These are phyloP conservation scores for Pseudochirops cupreus DNA, from an alignment of 2,797 vertebrate genomes.

Conservation along the genomic window DNA sequence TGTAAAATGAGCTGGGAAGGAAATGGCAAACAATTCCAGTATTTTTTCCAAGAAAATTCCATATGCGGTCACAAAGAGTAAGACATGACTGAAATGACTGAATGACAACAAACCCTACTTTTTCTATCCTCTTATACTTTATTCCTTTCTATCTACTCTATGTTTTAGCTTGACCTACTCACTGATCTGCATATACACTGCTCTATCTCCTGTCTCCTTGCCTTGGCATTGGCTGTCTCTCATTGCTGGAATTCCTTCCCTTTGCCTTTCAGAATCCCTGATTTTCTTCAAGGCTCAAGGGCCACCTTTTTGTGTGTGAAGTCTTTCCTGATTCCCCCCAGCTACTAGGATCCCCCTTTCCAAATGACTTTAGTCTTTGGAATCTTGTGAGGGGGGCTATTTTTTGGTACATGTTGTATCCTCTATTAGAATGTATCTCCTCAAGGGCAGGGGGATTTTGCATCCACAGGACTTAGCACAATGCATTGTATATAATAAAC, in stretches of 20 bases:
- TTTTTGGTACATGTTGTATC: not conserved
- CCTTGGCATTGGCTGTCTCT: not conserved
- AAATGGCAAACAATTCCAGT: not conserved
- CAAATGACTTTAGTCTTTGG: not conserved
- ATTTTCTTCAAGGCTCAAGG: not conserved
- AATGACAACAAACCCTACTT: not conserved
- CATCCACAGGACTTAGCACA: not conserved
- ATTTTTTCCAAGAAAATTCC: not conserved
- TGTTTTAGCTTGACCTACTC: not conserved
- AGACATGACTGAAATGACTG: not conserved
- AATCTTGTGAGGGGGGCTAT: not conserved
- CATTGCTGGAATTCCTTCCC: not conserved
- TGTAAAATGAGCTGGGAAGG: not conserved
- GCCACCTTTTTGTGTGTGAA: not conserved
- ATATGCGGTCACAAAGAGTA: not conserved
- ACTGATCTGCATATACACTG: not conserved
- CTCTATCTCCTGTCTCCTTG: not conserved
- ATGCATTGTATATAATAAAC: not conserved
- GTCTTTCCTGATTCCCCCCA: not conserved
- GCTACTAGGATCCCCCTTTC: no score
- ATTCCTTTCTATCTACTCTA: not conserved
- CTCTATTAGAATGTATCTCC: not conserved
- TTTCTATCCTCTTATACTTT: not conserved
- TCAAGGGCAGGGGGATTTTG: not conserved
- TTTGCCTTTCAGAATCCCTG: not conserved